Conservation (phyloP, 2,113 vertebrate species). For the Salvelinus fontinalis region DNA sequence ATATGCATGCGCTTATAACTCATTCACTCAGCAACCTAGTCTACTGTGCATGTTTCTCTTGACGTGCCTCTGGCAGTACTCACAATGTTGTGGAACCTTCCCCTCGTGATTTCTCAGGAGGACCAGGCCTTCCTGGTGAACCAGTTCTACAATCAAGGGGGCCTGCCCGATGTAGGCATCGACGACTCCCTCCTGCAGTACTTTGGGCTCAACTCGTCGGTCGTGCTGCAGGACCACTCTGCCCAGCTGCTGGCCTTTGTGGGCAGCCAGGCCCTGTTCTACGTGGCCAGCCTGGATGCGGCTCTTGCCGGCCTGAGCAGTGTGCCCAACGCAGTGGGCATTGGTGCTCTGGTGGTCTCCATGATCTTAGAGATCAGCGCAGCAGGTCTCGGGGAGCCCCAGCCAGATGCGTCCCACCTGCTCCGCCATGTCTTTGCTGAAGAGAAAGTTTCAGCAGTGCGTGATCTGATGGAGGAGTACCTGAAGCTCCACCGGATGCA, state of each 20-base stretch:
- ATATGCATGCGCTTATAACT: too few species aligned
- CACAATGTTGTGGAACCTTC: too few species aligned
- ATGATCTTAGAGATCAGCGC: constrained; percentile 4
- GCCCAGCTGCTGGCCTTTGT: background rate
- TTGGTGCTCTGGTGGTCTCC: constrained; percentile 13
- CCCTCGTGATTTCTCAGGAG: too few species aligned
- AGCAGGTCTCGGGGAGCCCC: background rate
- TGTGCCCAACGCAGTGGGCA: constrained; percentile 12
- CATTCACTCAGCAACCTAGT: too few species aligned
- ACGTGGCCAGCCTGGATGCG: background rate
- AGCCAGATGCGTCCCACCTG: background rate
- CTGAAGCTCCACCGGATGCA: constrained; percentile 13
- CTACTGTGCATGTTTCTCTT: too few species aligned
- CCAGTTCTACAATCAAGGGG: too few species aligned
- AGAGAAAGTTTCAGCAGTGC: constrained; percentile 17
- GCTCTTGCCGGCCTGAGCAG: background rate
- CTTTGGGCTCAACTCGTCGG: background rate
- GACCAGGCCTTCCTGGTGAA: too few species aligned
- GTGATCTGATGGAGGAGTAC: constrained; percentile 19
- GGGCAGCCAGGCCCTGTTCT: background rate
- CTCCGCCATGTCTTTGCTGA: constrained; percentile 17
- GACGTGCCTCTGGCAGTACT: too few species aligned
- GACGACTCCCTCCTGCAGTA: constrained; percentile 6
- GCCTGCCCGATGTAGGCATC: constrained; percentile 11
- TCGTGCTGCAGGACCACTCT: background rate